Conservation (phyloP, 2,888 invertebrate genomes). For the Ecliptopera silaceata region DNA sequence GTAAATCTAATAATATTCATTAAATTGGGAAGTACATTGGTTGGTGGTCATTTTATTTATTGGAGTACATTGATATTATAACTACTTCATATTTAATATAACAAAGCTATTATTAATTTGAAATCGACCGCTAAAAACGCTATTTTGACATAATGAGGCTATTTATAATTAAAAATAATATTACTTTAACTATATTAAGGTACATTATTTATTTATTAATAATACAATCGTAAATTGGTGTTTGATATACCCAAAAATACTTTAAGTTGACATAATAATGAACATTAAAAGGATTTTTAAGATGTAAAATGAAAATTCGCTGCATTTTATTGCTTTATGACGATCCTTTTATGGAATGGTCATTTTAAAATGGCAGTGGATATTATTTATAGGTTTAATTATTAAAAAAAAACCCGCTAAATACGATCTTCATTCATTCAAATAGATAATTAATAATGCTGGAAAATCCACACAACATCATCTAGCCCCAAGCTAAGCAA, state of each 20-base stretch:
- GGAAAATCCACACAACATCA: too few species aligned
- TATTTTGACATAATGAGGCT: neutral
- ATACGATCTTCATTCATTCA: neutral
- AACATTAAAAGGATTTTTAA: neutral
- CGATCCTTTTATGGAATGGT: constrained; percentile 34
- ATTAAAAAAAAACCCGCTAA: neutral
- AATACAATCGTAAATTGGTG: constrained; percentile 9
- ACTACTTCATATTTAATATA: neutral
- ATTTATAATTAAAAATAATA: constrained; percentile 1
- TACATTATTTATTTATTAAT: constrained; percentile 18
- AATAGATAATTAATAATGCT: too few species aligned
- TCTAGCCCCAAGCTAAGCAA: too few species aligned
- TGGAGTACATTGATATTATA: neutral
- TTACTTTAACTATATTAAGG: constrained; percentile 14
- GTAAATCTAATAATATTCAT: constrained; percentile 27
- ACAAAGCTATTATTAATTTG: neutral
- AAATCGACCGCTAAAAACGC: constrained; percentile 3
- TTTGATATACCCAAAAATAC: constrained; percentile 12
- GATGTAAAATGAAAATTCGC: constrained; percentile 17
- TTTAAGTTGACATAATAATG: constrained; percentile 3
- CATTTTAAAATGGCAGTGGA: constrained; percentile 38
- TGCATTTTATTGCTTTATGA: constrained; percentile 38
- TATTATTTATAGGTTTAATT: constrained; percentile 6
- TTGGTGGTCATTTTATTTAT: constrained; percentile 11
- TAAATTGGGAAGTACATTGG: constrained; percentile 14